A percentile compares a stretch with the other conserved stretches of the same genome.
phyloP scores from a whole-genome alignment of 2,113 vertebrate species.

The Ailurus styani region DNA sequence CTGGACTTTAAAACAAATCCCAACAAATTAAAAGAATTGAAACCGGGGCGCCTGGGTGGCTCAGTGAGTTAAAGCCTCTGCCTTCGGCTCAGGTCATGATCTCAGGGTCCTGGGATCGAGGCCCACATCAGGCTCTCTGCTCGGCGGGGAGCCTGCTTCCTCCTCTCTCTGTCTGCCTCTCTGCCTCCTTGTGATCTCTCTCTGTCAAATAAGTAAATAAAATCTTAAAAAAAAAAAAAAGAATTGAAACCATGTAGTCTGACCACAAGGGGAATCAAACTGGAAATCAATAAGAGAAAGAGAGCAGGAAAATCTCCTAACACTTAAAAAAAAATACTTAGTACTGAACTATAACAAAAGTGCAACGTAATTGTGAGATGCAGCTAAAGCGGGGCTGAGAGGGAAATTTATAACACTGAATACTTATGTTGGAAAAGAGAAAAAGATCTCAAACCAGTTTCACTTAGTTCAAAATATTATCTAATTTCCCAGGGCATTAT shows the following conservation, averaged over 20 bases:
- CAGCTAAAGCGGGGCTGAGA: neutral
- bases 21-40: neutral
- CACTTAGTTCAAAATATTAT: neutral
- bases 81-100: too few species aligned
- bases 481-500: neutral
- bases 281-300: neutral
- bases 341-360: neutral
- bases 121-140: too few species aligned
- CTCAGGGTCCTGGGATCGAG: too few species aligned
- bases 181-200: too few species aligned
- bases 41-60: too few species aligned
- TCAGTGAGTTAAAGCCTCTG: too few species aligned
- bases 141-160: too few species aligned
- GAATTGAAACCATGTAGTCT: neutral
- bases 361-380: neutral
- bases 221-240: too few species aligned
- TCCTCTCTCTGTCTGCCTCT: too few species aligned
- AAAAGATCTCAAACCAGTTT: neutral
- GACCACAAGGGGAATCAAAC: neutral
- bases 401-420: neutral
- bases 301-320: neutral
- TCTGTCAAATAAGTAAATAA: too few species aligned
- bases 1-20: neutral
- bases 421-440: neutral
- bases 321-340: neutral